Evolutionary conservation across 2,888 invertebrate species (phyloP).

Genomic region (Limnephilus auricula): DNA sequence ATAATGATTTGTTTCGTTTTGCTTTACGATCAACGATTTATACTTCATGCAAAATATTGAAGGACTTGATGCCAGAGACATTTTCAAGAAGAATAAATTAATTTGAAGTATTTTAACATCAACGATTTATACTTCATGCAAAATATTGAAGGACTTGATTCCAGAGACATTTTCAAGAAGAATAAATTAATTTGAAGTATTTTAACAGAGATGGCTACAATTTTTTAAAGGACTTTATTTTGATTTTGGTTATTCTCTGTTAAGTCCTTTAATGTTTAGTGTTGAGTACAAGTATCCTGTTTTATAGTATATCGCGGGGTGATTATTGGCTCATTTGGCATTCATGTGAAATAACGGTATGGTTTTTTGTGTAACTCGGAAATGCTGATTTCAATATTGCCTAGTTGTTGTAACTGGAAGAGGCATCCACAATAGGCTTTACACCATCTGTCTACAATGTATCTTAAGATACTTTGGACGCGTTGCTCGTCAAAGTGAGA

Average conservation of each 20-base stretch:
- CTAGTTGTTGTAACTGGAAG: too few relatives aligned
- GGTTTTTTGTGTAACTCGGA: too few relatives aligned
- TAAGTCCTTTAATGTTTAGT: background rate
- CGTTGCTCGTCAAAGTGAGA: too few relatives aligned
- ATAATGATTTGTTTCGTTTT: background rate
- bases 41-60: background rate
- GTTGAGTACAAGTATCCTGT: background rate
- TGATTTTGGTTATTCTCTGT: background rate
- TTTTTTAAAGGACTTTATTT: background rate
- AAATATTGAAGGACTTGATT: background rate
- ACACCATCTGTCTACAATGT: too few relatives aligned
- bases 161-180: background rate
- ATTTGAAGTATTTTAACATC: too few relatives aligned
- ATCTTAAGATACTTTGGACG: too few relatives aligned
- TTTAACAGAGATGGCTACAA: background rate
- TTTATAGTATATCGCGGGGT: too few relatives aligned
- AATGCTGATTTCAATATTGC: too few relatives aligned
- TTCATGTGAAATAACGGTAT: too few relatives aligned
- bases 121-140: background rate
- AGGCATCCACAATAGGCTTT: too few relatives aligned
- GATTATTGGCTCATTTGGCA: too few relatives aligned
- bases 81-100: background rate
- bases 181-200: too few relatives aligned
- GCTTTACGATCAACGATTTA: background rate
- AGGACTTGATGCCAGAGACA: background rate